These are phyloP conservation scores for Meghimatium bilineatum DNA, from an alignment of 2,888 invertebrate genomes.

Conservation along the genomic window DNA sequence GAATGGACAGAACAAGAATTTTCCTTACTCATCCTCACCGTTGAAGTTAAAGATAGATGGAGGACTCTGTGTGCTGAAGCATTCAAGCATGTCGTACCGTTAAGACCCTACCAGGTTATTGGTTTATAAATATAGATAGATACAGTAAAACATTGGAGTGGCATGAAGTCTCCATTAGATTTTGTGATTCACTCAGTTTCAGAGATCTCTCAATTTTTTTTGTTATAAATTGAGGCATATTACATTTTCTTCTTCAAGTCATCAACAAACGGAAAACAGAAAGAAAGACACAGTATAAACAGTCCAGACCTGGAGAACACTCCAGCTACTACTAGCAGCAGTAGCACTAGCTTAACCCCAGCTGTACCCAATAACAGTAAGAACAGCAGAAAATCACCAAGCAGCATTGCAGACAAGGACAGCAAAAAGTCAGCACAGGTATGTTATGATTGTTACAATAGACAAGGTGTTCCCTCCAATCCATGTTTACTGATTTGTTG, in stretches of 20 bases:
- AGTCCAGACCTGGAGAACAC: constrained; percentile 72
- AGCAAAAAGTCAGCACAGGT: constrained; percentile 53
- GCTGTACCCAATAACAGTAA: constrained; percentile 36
- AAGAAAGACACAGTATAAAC: constrained; percentile 72
- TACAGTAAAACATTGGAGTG: no score
- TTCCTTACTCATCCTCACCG: no score
- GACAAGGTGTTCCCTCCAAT: no score
- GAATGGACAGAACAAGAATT: no score
- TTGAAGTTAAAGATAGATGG: no score
- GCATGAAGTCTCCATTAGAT: no score
- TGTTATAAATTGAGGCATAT: background rate
- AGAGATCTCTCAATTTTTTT: background rate
- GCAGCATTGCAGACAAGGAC: constrained; percentile 58
- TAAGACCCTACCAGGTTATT: no score
- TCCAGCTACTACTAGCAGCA: constrained; percentile 74
- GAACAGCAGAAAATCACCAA: constrained; percentile 38
- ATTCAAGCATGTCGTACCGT: no score
- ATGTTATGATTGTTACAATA: background rate
- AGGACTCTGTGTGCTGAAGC: no score
- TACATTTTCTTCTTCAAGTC: constrained; percentile 9
- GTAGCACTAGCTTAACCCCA: constrained; percentile 67
- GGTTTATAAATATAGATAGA: no score
- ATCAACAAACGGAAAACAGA: constrained; percentile 65
- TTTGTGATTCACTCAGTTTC: no score
- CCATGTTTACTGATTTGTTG: no score